Evolutionary conservation across 2,888 invertebrate genomes (phyloP).

Genomic region (Lissocephala sabroskyi): DNA sequence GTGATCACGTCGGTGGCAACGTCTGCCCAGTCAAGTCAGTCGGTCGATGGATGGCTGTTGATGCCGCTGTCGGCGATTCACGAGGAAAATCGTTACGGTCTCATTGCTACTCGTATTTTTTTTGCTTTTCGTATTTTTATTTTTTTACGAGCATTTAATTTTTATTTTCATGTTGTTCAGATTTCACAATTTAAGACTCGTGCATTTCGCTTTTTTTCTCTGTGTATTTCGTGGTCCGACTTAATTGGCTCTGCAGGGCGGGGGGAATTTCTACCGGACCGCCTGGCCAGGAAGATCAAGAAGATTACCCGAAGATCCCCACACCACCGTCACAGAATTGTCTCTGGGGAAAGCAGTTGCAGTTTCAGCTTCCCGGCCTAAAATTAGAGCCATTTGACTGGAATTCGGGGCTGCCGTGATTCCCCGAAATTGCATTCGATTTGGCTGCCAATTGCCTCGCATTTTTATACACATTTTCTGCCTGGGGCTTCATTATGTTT

Average conservation of each 20-base stretch:
- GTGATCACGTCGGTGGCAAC: neutral
- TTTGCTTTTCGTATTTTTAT: slow-evolving; percentile 23
- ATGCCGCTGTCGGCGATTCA: slow-evolving; percentile 2
- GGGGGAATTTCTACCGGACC: too few relatives aligned
- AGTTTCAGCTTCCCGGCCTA: too few relatives aligned
- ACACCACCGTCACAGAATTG: too few relatives aligned
- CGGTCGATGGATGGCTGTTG: too few relatives aligned
- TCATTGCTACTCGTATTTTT: slow-evolving; percentile 31
- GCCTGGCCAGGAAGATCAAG: too few relatives aligned
- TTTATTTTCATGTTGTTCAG: slow-evolving; percentile 44
- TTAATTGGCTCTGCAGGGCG: slow-evolving; percentile 32
- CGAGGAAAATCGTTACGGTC: slow-evolving; percentile 49
- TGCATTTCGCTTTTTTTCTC: slow-evolving; percentile 23
- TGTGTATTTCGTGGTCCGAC: slow-evolving; percentile 17
- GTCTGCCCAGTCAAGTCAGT: neutral
- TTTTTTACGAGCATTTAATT: slow-evolving; percentile 43
- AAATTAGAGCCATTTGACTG: too few relatives aligned
- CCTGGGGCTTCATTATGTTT: neutral
- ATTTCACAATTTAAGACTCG: slow-evolving; percentile 44
- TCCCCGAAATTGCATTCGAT: too few relatives aligned
- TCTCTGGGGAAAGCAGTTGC: too few relatives aligned
- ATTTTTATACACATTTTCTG: slow-evolving; percentile 2
- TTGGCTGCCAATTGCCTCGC: too few relatives aligned
- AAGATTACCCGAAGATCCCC: too few relatives aligned
- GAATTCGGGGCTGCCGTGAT: too few relatives aligned